Conservation (phyloP, 2,113 vertebrate species). For the Probosciger aterrimus region DNA sequence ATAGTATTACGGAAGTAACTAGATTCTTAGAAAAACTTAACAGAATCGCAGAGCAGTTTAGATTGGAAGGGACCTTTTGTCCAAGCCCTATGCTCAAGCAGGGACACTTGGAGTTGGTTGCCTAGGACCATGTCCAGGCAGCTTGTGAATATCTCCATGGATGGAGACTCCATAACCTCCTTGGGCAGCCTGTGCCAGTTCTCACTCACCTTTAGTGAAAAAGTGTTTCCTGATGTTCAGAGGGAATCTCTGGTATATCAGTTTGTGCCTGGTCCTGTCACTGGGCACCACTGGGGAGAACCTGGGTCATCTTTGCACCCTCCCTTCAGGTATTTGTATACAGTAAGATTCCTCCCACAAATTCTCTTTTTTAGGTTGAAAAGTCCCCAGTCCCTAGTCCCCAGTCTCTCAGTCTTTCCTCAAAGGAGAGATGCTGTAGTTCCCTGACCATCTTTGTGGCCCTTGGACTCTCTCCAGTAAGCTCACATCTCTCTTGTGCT, state of each 20-base stretch:
- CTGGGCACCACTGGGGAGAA: background rate
- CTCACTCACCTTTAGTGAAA: background rate
- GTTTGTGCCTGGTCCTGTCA: background rate
- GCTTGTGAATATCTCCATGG: background rate
- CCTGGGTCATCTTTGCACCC: background rate
- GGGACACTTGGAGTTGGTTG: background rate
- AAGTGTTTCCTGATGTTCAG: background rate
- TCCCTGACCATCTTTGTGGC: background rate
- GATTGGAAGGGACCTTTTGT: background rate
- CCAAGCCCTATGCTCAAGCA: background rate
- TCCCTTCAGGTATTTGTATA: background rate
- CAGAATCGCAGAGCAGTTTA: background rate
- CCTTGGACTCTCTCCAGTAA: background rate
- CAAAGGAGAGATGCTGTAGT: background rate
- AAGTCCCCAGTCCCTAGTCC: background rate
- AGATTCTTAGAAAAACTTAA: background rate
- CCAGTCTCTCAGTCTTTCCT: background rate
- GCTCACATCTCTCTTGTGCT: background rate
- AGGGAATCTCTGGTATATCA: background rate
- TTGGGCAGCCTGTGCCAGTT: background rate
- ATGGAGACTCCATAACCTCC: background rate
- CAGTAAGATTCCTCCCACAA: background rate
- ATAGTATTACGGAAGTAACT: background rate
- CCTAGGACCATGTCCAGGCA: background rate
- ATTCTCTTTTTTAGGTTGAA: background rate